phyloP scores from a whole-genome alignment of 2,797 vertebrate genomes.

The Falco novaeseelandiae region DNA sequence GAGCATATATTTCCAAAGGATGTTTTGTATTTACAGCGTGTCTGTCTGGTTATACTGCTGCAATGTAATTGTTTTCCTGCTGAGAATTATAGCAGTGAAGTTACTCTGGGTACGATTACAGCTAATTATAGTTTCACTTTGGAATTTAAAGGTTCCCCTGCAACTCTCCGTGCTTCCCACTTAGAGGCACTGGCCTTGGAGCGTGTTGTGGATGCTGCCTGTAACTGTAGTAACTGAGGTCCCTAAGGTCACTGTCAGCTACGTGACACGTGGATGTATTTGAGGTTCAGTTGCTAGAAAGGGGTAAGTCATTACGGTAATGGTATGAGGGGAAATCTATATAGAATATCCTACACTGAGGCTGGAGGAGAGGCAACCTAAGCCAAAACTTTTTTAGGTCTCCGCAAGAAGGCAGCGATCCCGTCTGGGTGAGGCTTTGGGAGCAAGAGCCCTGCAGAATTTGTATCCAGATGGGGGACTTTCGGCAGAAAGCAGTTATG shows the following conservation, averaged over 20 bases:
- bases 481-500: not conserved
- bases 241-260: not conserved
- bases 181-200: conserved; percentile 38
- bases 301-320: not conserved
- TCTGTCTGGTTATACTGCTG: conserved; percentile 75
- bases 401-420: not conserved
- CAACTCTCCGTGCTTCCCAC: conserved; percentile 42
- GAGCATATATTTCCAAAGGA: conserved; percentile 74
- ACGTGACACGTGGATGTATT: not conserved
- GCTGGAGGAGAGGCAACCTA: not conserved
- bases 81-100: conserved; percentile 79
- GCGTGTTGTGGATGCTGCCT: not conserved
- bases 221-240: not conserved
- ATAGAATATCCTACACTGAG: not conserved
- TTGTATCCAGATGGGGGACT: not conserved
- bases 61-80: conserved; percentile 82
- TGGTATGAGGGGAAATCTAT: not conserved
- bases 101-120: conserved; percentile 79
- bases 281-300: conserved; percentile 36
- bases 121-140: conserved; percentile 77
- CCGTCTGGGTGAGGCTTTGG: not conserved
- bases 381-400: not conserved
- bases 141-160: conserved; percentile 75
- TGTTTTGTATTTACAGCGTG: conserved; percentile 81
- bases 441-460: not conserved